These are phyloP conservation scores for Drosophila atroscutellata DNA, from an alignment of 2,888 invertebrate species.

Conservation along the genomic window DNA sequence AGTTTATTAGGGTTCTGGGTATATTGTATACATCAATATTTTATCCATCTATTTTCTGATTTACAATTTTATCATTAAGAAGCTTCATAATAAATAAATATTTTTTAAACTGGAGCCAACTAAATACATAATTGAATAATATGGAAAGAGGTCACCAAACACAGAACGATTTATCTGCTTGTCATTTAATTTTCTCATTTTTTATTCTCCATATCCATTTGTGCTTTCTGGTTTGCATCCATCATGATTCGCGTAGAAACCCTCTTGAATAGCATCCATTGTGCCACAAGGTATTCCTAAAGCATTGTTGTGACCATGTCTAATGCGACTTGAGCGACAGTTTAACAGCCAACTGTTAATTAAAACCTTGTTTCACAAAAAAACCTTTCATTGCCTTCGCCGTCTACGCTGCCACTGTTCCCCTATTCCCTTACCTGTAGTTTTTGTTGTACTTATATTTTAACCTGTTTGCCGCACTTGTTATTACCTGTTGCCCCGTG, in stretches of 20 bases:
- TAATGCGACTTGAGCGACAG: slow-evolving; percentile 30
- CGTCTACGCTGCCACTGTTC: background rate
- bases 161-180: background rate
- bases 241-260: background rate
- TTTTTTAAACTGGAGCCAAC: background rate
- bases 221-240: background rate
- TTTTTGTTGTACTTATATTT: slow-evolving; percentile 7
- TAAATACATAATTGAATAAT: background rate
- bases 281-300: background rate
- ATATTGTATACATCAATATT: background rate
- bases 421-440: background rate
- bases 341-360: slow-evolving; percentile 50
- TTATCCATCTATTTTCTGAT: background rate
- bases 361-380: slow-evolving; percentile 31
- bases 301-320: slow-evolving; percentile 20
- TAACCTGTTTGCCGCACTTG: slow-evolving; percentile 49
- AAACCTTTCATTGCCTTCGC: background rate
- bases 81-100: background rate
- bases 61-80: background rate
- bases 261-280: slow-evolving; percentile 1
- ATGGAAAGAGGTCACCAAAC: background rate
- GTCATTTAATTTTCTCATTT: background rate
- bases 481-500: slow-evolving; percentile 45
- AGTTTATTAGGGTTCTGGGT: background rate
- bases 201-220: background rate